Evolutionary conservation across 1,140 invertebrate genomes (phyloP), one percentile per base, ranked within the genome.

Genomic region (Polypedilum pembai): DNA sequence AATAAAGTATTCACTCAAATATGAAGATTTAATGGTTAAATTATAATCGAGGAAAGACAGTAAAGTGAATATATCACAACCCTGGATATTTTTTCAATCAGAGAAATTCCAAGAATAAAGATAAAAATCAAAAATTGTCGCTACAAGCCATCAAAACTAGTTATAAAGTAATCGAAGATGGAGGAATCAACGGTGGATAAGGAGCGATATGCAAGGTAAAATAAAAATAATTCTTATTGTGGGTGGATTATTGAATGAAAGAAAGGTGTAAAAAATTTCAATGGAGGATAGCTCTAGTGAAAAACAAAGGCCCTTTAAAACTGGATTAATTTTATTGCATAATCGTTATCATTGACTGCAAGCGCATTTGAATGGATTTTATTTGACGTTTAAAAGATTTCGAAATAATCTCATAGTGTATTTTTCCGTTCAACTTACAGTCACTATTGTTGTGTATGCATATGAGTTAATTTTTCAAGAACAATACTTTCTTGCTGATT

Each of bases 351-450:
- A n/a, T 56, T 3, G n/a, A n/a, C 45, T 15, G 69, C 24, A 21
- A 24, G 15, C 7, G 7, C 1, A 73, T 24, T 73, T 3, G 24
- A 73, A 24, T 73, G n/a, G 20, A 8, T 73, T 73, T 76, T 76
- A 40, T 72, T 74, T 72, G 3, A 75, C 74, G 75, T 73, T 75
- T 63, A 76, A 78, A 76, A 77, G 78, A 78, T 77, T 76, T 77
- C 76, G 75, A 45, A 41, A 73, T 56, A 72, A 76, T 78, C 63
- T n/a, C 65, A 17, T 76, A 75, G 75, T 74, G 77, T 41, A 56
- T n/a, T 56, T 56, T 12, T n/a, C 4, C 12, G 12, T 12, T n/a
- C 12, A 56, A 56, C 3, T 56, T 56, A 12, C 12, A 56, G 24
- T 33, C 5, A 33, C 24, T 3, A 5, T 33, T 33, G 24, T 33